Percentiles rank a stretch among this genome's conserved stretches.
Evolutionary conservation across 2,113 vertebrate species (phyloP).

Genomic region (Oreochromis aureus): DNA sequence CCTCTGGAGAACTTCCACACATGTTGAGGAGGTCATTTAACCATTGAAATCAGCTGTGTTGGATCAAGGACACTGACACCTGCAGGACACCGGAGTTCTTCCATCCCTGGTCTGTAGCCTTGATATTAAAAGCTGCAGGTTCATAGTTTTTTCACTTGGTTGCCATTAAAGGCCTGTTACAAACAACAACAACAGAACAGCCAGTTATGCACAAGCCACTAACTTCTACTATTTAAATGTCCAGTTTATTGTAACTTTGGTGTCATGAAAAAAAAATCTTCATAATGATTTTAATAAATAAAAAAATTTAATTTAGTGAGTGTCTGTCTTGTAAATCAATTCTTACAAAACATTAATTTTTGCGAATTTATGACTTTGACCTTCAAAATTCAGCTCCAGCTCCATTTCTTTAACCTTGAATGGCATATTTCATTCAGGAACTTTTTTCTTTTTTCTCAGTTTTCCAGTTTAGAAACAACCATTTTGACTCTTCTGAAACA

Average conservation of each 20-base stretch:
- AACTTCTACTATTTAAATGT: neutral
- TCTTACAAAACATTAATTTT: fast-evolving
- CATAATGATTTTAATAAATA: too few species aligned
- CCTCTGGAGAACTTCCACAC: too few species aligned
- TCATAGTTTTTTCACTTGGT: neutral
- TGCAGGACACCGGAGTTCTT: too few species aligned
- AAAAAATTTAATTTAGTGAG: too few species aligned
- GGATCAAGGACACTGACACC: too few species aligned
- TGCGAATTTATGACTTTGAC: fast-evolving
- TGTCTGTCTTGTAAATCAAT: fast-evolving
- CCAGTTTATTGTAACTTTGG: neutral
- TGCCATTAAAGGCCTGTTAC: neutral
- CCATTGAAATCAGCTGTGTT: too few species aligned
- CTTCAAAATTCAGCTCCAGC: neutral
- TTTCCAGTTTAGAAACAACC: neutral
- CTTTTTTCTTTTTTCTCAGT: neutral
- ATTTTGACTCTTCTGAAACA: neutral
- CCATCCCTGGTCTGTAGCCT: too few species aligned
- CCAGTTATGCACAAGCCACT: too few species aligned
- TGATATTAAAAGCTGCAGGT: neutral
- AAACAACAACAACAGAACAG: neutral
- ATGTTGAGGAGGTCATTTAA: too few species aligned
- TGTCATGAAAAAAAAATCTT: neutral
- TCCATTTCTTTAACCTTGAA: fast-evolving
- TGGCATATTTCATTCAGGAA: fast-evolving